phyloP scores from a whole-genome alignment of 2,113 vertebrate genomes.

The Oncorhynchus nerka region DNA sequence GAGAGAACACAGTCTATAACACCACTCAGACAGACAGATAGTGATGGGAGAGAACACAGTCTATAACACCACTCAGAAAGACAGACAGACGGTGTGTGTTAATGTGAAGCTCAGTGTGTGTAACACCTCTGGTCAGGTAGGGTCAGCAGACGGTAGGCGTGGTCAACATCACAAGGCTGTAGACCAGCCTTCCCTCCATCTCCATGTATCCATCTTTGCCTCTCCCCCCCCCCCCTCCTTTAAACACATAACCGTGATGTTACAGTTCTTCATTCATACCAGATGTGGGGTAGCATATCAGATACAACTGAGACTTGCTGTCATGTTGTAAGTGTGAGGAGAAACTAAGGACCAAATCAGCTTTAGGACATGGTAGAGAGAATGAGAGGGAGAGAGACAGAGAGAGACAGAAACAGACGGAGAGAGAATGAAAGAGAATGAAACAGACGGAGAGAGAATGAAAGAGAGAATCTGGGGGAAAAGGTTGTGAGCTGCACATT shows the following conservation, averaged over 20 bases:
- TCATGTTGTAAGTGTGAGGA: no score
- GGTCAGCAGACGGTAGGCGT: not conserved
- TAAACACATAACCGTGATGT: slow-evolving; percentile 4
- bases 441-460: not conserved
- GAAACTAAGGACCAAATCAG: not conserved
- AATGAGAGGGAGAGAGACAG: no score
- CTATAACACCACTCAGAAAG: no score
- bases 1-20: no score
- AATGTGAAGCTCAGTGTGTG: not conserved
- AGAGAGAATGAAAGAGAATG: not conserved
- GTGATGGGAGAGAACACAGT: no score
- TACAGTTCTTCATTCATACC: not conserved
- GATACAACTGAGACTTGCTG: no score
- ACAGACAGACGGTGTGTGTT: not conserved
- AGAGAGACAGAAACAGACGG: not conserved
- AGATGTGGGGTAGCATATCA: not conserved
- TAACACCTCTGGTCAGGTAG: not conserved
- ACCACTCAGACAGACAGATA: no score
- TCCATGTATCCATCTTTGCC: not conserved
- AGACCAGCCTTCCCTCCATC: not conserved
- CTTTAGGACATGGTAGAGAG: not conserved
- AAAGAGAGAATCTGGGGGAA: not conserved
- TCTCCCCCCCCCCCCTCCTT: not conserved
- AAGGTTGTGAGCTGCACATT: no score
- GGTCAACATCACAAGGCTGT: not conserved